Base-by-base conservation (phyloP, 1,140 invertebrate species). In the Papilio glaucus region DNA sequence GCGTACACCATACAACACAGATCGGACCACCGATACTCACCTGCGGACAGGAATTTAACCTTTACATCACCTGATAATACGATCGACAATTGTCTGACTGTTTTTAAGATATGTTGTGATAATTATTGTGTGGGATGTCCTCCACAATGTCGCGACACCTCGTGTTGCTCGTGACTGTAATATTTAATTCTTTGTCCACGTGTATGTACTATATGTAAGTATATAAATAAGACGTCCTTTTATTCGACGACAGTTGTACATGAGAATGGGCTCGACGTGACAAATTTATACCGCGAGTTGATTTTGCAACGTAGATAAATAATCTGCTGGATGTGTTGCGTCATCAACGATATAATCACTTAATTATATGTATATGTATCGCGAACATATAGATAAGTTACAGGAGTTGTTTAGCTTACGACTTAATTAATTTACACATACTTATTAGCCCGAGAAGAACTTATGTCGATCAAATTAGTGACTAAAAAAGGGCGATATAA, bases 141-240 rank as follows among this genome's bases (percentile, higher is more conserved):
- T 53, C 4, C 8, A 53, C 49, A 53, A 53, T 53, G 49, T 18
- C 45, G 18, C 18, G 49, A 53, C 49, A 53, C 49, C 49, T 53
- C 21, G 49, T 12, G 18, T 3, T 10, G 49, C 49, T 24, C 49
- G 49, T 53, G 49, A 53, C 49, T 53, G 9, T 2, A 53, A 53
- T 53, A 53, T 9, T 53, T 21, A 53, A 53, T 24, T 24, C 49
- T 21, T 4, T 12, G 8, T 4, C 49, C 21, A 53, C 49, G 10
- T 49, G 7, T n/a, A 42, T 49, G 18, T 7, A 21, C 18, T 21
- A 1, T 18, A 15, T 7, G n/a, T 45, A 49, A 8, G 15, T 49
- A 18, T 0, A 10, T 7, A 49, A 21, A 49, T 49, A 45, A 15
- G 7, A 49, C 45, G 15, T 15, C 18, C 8, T 49, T 49, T 49